Evolutionary conservation across 37 sponge, comb jelly and placozoan species (phyloP), one percentile per base, ranked within the genome.

Genomic region (Crambe crambe): DNA sequence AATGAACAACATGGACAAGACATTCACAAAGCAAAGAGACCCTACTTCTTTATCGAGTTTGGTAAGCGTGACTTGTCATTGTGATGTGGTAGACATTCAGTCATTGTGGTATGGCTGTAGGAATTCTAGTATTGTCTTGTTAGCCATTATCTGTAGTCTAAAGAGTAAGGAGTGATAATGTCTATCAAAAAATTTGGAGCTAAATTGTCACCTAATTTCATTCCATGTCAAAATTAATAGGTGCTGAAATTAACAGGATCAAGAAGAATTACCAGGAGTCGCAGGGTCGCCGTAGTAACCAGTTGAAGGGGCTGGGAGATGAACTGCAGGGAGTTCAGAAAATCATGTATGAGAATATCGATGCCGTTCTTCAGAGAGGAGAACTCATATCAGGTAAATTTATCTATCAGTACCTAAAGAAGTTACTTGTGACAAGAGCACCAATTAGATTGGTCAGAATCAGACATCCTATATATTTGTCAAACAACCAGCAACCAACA

Each of bases 281-380:
- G 20, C 82, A 89, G 60, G 80, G 93, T 17, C 80, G 91, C 12
- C 30, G 80, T 17, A 75, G 42, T 30, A 58, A 70, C 0, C 90
- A 94, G 69, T 75, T 98, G 57, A 78, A 69, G 58, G 76, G 87
- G 2, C 70, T 98, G 59, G 86, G 86, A 42, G 90, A 94, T 59
- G 95, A 98, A 54, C 75, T 98, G 30, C 95, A 94, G 42, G 99
- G 96, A 36, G 99, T 98, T 22, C 99, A 98, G 82, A 79, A 90
- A 40, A 96, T 98, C 68, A 98, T 98, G 99, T 92, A 96, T 63
- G 97, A 98, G 56, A 98, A 96, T 64, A 96, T 98, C 30, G 99
- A 96, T 59, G 95, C 95, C 38, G 97, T 91, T 4, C 68, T 98
- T 4, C 92, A 98, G 82, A 61, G 99, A 59, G 99, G 99, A 47